Evolutionary conservation across 1,140 invertebrate genomes (phyloP).

Genomic region (Babylonia areolata): DNA sequence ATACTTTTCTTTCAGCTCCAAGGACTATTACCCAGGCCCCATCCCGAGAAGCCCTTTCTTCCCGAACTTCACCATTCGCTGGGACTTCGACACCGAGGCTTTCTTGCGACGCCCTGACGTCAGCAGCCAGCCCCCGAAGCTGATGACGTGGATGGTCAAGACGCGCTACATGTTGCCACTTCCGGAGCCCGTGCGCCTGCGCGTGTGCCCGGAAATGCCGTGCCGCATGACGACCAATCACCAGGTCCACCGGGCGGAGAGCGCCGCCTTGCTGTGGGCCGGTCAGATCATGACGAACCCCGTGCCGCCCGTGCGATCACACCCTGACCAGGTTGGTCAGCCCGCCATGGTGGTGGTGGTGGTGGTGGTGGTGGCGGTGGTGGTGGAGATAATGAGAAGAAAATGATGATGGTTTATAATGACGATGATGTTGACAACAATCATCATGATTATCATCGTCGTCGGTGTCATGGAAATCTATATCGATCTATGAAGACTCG

Average conservation of each 20-base stretch:
- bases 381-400: too few species aligned
- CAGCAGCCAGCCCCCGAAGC: not conserved
- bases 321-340: conserved; percentile 19
- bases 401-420: too few species aligned
- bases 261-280: conserved; percentile 10
- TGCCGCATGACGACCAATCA: conserved; percentile 19
- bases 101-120: conserved; percentile 18
- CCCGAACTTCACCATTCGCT: conserved; percentile 5
- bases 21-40: not conserved
- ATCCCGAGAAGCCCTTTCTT: conserved; percentile 6
- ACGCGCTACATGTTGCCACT: not conserved
- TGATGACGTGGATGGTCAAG: conserved; percentile 30
- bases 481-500: too few species aligned
- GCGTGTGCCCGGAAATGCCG: conserved; percentile 36
- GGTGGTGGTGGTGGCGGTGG: too few species aligned
- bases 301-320: not conserved
- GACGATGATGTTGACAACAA: too few species aligned
- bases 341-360: too few species aligned
- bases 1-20: not conserved
- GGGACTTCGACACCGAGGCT: conserved; percentile 9
- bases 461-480: too few species aligned
- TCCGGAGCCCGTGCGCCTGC: conserved; percentile 34
- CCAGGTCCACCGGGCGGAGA: not conserved
- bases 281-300: not conserved
- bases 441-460: too few species aligned